Evolutionary conservation across 1,140 invertebrate species (phyloP).

Genomic region (Ceratoteleas bidentatus): DNA sequence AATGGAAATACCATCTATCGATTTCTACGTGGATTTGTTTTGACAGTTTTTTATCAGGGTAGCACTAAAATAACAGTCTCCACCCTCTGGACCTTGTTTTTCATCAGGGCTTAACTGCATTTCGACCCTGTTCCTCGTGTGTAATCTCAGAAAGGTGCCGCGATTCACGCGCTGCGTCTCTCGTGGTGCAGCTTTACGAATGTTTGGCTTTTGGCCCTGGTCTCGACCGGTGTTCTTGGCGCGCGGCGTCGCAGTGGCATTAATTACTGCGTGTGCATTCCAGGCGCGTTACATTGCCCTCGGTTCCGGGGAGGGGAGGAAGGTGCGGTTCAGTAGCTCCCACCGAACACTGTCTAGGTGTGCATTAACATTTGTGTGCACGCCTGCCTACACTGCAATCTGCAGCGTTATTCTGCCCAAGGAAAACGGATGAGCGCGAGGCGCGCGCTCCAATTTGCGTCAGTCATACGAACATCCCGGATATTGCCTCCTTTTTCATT

Average conservation of each 20-base stretch:
- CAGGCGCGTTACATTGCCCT: slow-evolving; percentile 33
- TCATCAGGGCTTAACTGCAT: too few species aligned
- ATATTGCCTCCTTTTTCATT: slow-evolving; percentile 57
- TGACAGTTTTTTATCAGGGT: too few species aligned
- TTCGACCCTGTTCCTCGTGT: too few species aligned
- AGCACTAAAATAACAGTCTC: too few species aligned
- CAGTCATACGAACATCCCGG: slow-evolving; percentile 28
- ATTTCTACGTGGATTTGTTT: too few species aligned
- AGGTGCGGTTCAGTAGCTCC: slow-evolving; percentile 24
- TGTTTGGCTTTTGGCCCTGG: slow-evolving; percentile 45
- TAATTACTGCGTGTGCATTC: slow-evolving; percentile 60
- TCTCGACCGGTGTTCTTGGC: slow-evolving; percentile 45
- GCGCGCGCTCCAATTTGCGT: slow-evolving; percentile 41
- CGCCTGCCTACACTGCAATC: slow-evolving; percentile 38
- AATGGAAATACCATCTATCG: too few species aligned
- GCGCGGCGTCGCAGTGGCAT: slow-evolving; percentile 38
- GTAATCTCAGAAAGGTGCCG: not conserved
- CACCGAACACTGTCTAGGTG: slow-evolving; percentile 25
- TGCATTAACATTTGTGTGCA: slow-evolving; percentile 47
- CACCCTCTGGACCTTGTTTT: too few species aligned
- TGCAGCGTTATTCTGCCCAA: slow-evolving; percentile 36
- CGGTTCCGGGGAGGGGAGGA: not conserved
- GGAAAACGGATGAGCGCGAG: slow-evolving; percentile 48
- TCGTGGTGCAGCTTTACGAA: slow-evolving; percentile 24
- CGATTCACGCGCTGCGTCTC: slow-evolving; percentile 11